Evolutionary conservation across 2,113 vertebrate species (phyloP), one percentile per base, ranked within the genome.

Genomic region (Neogobius melanostomus): DNA sequence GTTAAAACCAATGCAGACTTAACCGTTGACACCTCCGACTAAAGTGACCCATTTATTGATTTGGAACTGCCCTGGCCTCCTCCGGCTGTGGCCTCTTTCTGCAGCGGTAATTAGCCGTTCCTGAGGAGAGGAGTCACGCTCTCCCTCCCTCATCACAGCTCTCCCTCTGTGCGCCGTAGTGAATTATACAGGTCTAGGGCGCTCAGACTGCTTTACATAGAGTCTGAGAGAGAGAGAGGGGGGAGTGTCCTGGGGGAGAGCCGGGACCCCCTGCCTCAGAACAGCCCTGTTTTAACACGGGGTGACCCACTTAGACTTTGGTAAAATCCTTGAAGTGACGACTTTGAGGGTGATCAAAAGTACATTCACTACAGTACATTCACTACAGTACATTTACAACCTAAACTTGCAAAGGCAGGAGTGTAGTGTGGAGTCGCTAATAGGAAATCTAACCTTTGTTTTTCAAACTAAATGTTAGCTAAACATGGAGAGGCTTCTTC

Each of bases 221-320:
- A 65, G 73, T 56, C 44, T 17, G 51, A 53, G 7, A 6, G 12
- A 15, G 48, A 14, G 12, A 15, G 48, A 14, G 48, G 36, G 47
- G 16, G 21, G 44, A n/a, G 21, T 16, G 53, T 28, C 54, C 52
- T 68, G 15, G 0, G 67, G 64, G 64, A 50, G 57, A 8, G 16
- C 16, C 36, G 17, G 12, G 49, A 9, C 8, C 68, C 53, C 67
- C 78, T 68, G 68, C 71, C 6, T 43, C 4, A 61, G 3, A 11
- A 4, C 11, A 44, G 46, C 64, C 14, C 47, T 63, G 60, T 50
- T 6, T 44, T 7, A 49, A 3, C 16, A 44, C 44, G 64, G 51
- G 45, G 48, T 75, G 68, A 79, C 75, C 59, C 64, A 69, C 75
- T 73, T 82, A 64, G 64, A 64, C 60, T 59, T 59, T 43, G 42